These are phyloP conservation scores for Scaptomyza polygonia DNA, from an alignment of 2,888 invertebrate genomes.

Conservation along the genomic window DNA sequence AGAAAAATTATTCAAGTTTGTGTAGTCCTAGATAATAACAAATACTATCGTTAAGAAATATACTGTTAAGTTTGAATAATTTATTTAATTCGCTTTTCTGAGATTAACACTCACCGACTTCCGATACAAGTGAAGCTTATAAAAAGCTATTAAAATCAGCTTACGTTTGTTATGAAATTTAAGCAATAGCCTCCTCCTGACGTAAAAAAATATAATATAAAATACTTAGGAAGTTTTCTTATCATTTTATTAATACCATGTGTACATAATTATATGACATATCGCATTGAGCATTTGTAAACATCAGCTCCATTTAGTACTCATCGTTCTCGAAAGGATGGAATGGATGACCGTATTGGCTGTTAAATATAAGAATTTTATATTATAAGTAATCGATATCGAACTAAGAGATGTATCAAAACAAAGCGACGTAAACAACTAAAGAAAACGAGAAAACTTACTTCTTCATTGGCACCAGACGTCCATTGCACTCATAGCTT, in stretches of 20 bases:
- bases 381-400: not conserved
- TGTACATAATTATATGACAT: conserved; percentile 1
- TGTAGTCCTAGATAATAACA: too few relatives aligned
- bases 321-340: conserved; percentile 88
- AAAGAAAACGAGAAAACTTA: conserved; percentile 52
- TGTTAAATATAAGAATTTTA: conserved; percentile 76
- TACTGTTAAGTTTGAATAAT: too few relatives aligned
- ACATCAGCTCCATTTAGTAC: conserved; percentile 82
- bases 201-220: too few relatives aligned
- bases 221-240: too few relatives aligned
- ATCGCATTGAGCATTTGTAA: not conserved
- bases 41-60: too few relatives aligned
- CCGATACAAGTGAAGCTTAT: too few relatives aligned
- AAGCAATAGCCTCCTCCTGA: too few relatives aligned
- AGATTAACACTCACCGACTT: too few relatives aligned
- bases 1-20: conserved; percentile 47
- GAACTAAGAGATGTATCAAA: not conserved
- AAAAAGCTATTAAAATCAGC: too few relatives aligned
- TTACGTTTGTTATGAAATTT: too few relatives aligned
- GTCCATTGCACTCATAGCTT: conserved; percentile 89
- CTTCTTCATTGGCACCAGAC: conserved; percentile 80
- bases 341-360: conserved; percentile 86
- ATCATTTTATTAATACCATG: conserved; percentile 21
- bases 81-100: too few relatives aligned
- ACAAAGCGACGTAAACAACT: not conserved